Percentiles rank a stretch among this genome's conserved stretches.
phyloP scores from a whole-genome alignment of 1,140 invertebrate genomes.

The Musca domestica region DNA sequence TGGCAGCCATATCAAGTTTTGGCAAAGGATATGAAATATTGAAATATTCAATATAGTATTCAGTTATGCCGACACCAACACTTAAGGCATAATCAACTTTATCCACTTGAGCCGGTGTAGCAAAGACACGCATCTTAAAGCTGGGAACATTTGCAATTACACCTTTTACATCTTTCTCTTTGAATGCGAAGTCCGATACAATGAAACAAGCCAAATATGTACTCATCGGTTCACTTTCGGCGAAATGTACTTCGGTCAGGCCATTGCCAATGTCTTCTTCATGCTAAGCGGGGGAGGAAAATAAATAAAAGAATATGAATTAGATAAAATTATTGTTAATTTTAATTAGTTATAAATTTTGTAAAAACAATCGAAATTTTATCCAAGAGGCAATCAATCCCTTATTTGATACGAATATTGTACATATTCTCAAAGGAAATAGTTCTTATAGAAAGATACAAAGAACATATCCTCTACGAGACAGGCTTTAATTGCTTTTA shows the following conservation, averaged over 20 bases:
- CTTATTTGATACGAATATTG: too few species aligned
- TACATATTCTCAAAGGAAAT: too few species aligned
- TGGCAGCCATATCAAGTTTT: slow-evolving; percentile 88
- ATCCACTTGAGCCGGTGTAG: slow-evolving; percentile 69
- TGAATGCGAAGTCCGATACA: slow-evolving; percentile 78
- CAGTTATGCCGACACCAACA: slow-evolving; percentile 73
- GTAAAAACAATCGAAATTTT: too few species aligned
- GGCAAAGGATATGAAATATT: slow-evolving; percentile 80
- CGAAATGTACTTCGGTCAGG: slow-evolving; percentile 61
- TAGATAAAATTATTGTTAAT: too few species aligned
- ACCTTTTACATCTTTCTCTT: slow-evolving; percentile 57
- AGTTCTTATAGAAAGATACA: too few species aligned
- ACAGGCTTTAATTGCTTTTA: too few species aligned
- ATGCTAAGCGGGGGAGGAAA: slow-evolving; percentile 24
- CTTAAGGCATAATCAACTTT: slow-evolving; percentile 79
- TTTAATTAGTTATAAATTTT: too few species aligned
- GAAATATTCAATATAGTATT: slow-evolving; percentile 88
- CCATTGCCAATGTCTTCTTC: slow-evolving; percentile 36
- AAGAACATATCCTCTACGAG: too few species aligned
- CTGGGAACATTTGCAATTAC: slow-evolving; percentile 56
- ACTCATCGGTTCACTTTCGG: slow-evolving; percentile 83
- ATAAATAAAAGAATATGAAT: too few species aligned
- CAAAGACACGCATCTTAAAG: slow-evolving; percentile 71
- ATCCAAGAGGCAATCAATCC: too few species aligned
- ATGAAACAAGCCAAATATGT: slow-evolving; percentile 90